Base-by-base conservation (phyloP, 2,113 vertebrate genomes). In the Struthidea cinerea region DNA sequence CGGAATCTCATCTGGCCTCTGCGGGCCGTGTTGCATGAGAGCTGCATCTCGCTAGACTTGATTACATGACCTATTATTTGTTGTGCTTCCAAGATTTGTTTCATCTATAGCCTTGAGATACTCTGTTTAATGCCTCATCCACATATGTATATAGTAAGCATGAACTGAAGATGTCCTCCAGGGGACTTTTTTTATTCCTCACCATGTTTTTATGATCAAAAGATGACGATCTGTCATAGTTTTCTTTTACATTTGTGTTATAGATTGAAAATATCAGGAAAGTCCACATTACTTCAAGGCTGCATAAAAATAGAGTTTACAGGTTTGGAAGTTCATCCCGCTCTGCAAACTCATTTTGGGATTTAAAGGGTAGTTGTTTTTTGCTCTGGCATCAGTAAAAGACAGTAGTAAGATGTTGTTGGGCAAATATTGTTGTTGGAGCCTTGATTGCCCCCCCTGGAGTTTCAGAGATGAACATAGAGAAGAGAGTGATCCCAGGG, bases 61-160 rank as follows among this genome's bases (percentile, higher is more conserved):
- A 94, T 95, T 89, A 81, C 74, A n/a, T 80, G 95, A 84, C 30
- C 81, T 78, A 39, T 71, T 94, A 71, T 49, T 96, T 97, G 86
- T 93, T 96, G n/a, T 69, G 17, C 52, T 87, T 94, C 90, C 74
- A 76, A 79, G 76, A 81, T 60, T 91, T 84, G 24, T 94, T 93
- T 91, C 28, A 47, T 69, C 42, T 88, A 14, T 53, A 75, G 57
- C 83, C 60, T 76, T 79, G 70, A 89, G 70, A 57, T 87, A 37
- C 57, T 76, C 55, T 65, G 81, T 87, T 84, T 78, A 90, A 73
- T 84, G 55, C 41, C 59, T 94, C 60, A 59, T 91, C 63, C 84
- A 76, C 88, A 79, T 92, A 90, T 89, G 89, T 87, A 75, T 71
- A 77, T 69, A 80, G 64, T 83, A 89, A 90, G 35, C 47, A 59